These are phyloP conservation scores for Aphidoletes aphidimyza DNA, from an alignment of 2,888 invertebrate species.

Conservation along the genomic window DNA sequence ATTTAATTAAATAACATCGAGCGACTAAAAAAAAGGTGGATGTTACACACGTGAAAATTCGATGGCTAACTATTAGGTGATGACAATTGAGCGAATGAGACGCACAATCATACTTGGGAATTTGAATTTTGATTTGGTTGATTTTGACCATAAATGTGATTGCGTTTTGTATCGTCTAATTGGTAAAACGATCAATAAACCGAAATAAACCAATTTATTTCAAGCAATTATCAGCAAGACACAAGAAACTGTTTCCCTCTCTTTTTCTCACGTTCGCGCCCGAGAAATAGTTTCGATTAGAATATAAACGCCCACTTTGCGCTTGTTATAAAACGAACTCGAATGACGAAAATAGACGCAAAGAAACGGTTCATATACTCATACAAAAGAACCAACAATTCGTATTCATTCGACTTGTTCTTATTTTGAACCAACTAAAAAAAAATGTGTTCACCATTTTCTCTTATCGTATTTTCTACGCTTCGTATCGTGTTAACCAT, in stretches of 20 bases:
- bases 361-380: too few species aligned
- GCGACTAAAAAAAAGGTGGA: not conserved
- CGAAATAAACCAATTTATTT: not conserved
- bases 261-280: not conserved
- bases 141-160: not conserved
- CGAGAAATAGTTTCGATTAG: not conserved
- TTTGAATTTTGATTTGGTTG: too few species aligned
- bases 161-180: not conserved
- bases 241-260: not conserved
- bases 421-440: not conserved
- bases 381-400: too few species aligned
- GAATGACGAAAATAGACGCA: too few species aligned
- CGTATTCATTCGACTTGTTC: too few species aligned
- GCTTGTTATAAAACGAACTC: not conserved
- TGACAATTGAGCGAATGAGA: too few species aligned
- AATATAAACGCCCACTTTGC: not conserved
- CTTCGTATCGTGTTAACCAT: not conserved
- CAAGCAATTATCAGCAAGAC: not conserved
- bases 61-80: not conserved
- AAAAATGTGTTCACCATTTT: not conserved
- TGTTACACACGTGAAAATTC: not conserved
- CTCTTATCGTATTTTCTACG: not conserved
- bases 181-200: not conserved
- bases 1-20: conserved; percentile 27
- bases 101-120: too few species aligned